These are phyloP conservation scores for Mesoclemmys tuberculata DNA, from an alignment of 2,113 vertebrate genomes.

Conservation along the genomic window DNA sequence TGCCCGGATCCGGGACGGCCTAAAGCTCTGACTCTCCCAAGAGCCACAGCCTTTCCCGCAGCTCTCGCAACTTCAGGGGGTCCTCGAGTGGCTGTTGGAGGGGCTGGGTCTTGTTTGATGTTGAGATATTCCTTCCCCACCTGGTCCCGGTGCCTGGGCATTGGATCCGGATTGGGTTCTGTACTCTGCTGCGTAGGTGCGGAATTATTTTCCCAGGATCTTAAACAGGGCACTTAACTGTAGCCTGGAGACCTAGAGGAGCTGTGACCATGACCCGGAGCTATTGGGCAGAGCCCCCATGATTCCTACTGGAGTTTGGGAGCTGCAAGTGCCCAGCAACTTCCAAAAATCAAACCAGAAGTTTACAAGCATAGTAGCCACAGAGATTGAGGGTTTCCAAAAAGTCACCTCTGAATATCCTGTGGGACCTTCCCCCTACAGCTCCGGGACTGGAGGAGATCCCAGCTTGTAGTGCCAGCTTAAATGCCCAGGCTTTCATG, in stretches of 20 bases:
- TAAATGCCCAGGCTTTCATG: neutral
- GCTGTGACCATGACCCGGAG: neutral
- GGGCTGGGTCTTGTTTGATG: neutral
- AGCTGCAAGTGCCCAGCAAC: neutral
- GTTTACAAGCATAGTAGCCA: neutral
- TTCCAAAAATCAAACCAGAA: neutral
- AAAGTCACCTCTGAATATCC: neutral
- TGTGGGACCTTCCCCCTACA: neutral
- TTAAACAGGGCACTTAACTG: neutral
- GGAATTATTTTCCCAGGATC: neutral
- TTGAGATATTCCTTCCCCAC: neutral
- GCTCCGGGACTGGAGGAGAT: rapidly evolving
- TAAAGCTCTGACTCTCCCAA: neutral
- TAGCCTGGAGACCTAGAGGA: neutral
- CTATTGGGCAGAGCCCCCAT: neutral
- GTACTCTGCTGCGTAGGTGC: neutral
- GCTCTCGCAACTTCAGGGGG: neutral
- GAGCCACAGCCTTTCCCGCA: neutral
- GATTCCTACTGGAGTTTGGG: too few relatives aligned
- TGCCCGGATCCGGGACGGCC: neutral
- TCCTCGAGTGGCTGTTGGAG: neutral
- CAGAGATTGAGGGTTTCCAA: rapidly evolving
- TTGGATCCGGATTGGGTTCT: neutral
- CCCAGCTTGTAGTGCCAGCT: neutral
- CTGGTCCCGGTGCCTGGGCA: too few relatives aligned